Conservation (phyloP, 2,888 invertebrate species). For the Drosophila melanosoma region DNA sequence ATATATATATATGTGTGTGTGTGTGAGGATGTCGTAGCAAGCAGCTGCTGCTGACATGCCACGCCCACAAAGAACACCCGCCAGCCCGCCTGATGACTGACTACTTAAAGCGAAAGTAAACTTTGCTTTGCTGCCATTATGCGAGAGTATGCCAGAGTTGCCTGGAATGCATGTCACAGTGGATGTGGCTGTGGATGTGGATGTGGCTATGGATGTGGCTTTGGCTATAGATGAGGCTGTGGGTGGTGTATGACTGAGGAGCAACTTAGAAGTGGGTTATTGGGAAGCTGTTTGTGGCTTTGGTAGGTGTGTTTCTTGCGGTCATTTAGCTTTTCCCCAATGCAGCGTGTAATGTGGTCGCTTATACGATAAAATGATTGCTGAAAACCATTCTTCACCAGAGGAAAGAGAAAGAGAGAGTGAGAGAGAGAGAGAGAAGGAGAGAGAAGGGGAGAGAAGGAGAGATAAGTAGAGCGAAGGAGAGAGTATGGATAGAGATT, state of each 20-base stretch:
- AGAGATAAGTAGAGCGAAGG: too few relatives aligned
- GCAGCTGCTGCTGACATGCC: slow-evolving; percentile 49
- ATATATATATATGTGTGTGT: slow-evolving; percentile 1
- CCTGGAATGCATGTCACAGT: slow-evolving; percentile 29
- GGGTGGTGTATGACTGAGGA: not conserved
- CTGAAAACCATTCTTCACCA: slow-evolving; percentile 1
- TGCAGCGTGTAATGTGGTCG: slow-evolving; percentile 74
- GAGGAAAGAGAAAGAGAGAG: not conserved
- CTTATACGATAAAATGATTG: slow-evolving; percentile 64
- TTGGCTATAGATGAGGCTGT: not conserved
- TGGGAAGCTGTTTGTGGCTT: slow-evolving; percentile 30
- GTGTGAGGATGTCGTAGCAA: slow-evolving; percentile 46
- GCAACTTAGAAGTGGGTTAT: not conserved
- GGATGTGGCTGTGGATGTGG: not conserved
- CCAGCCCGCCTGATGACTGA: slow-evolving; percentile 43
- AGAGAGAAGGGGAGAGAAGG: not conserved
- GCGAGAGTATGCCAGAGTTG: slow-evolving; percentile 35
- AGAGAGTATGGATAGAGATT: slow-evolving; percentile 9
- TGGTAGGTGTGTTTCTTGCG: slow-evolving; percentile 70
- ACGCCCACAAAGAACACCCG: slow-evolving; percentile 19
- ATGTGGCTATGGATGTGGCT: not conserved
- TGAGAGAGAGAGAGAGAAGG: not conserved
- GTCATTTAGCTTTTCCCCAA: slow-evolving; percentile 75
- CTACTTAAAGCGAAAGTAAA: slow-evolving; percentile 78
- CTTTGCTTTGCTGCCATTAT: slow-evolving; percentile 62